Percentiles rank a stretch among this genome's conserved stretches.
phyloP scores from a whole-genome alignment of 2,113 vertebrate species.

The Oceanodroma tethys region DNA sequence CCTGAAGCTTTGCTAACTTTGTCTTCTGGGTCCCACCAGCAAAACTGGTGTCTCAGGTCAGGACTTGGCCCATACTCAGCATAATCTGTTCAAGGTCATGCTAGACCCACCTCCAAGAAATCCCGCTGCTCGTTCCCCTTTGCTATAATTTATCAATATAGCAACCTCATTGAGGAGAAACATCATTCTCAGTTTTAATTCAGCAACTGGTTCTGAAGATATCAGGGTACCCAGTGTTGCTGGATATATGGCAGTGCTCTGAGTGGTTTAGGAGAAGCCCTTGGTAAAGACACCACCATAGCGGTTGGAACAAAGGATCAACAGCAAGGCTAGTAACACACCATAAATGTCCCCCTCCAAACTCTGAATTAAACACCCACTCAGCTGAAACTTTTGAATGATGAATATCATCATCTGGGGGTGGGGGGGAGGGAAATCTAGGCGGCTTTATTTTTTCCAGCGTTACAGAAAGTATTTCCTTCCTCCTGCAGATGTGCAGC shows the following conservation, averaged over 20 bases:
- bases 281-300: neutral
- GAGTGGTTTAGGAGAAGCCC: neutral
- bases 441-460: constrained; percentile 51
- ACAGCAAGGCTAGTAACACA: neutral
- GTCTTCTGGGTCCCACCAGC: neutral
- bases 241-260: neutral
- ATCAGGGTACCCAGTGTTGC: neutral
- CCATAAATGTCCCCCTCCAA: neutral
- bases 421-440: neutral
- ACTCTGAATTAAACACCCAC: constrained; percentile 53
- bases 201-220: neutral
- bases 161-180: neutral
- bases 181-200: neutral
- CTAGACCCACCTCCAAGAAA: neutral
- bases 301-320: neutral
- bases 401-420: constrained; percentile 28
- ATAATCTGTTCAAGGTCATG: neutral
- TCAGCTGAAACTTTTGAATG: neutral
- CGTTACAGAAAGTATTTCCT: constrained; percentile 52
- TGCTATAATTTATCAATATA: neutral
- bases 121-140: rapidly evolving
- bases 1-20: neutral
- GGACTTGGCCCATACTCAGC: neutral
- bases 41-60: neutral
- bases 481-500: constrained; percentile 65